These are phyloP conservation scores for Gallinago media DNA, from an alignment of 2,113 vertebrate genomes.

Conservation along the genomic window DNA sequence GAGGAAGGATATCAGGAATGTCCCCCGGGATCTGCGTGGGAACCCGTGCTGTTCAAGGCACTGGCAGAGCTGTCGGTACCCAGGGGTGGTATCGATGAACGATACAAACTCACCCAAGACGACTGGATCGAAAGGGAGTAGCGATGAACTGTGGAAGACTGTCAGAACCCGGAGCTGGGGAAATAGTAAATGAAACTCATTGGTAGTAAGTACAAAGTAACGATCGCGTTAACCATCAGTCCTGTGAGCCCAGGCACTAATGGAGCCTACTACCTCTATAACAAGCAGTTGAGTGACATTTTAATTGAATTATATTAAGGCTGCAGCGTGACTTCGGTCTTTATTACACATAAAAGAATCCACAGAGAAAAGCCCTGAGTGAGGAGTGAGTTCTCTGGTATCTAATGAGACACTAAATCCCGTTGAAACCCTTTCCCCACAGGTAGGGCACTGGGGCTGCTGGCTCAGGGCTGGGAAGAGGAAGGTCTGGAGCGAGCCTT, in stretches of 20 bases:
- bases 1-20: not conserved
- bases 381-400: not conserved
- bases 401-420: not conserved
- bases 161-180: not conserved
- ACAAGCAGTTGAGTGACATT: not conserved
- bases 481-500: not conserved
- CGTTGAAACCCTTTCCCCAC: not conserved
- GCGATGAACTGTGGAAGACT: not conserved
- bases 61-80: not conserved
- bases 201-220: not conserved
- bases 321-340: not conserved
- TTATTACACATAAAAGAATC: not conserved
- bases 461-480: not conserved
- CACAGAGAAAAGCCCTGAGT: not conserved
- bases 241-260: not conserved
- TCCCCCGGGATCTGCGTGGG: not conserved
- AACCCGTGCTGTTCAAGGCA: not conserved
- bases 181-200: not conserved
- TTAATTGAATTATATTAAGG: conserved; percentile 4
- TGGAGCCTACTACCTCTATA: not conserved
- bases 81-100: not conserved
- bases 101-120: not conserved
- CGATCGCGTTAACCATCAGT: not conserved
- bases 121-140: not conserved
- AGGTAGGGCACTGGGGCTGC: not conserved